Evolutionary conservation across 1,140 invertebrate genomes (phyloP).

Genomic region (Lucilia sericata): DNA sequence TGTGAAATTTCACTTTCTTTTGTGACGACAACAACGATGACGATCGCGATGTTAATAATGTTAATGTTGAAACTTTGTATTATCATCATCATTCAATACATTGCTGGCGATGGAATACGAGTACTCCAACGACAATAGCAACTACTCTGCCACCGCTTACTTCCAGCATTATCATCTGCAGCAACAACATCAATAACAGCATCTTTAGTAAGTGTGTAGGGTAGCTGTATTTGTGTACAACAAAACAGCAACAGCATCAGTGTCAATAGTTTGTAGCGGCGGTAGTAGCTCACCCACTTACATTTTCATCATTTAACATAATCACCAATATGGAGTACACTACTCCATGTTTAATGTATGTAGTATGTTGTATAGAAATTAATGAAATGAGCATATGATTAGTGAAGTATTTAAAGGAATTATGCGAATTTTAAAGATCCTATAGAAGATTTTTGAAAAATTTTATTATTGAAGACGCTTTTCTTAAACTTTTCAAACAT

Average conservation of each 20-base stretch:
- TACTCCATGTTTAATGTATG: not conserved
- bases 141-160: not conserved
- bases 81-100: slow-evolving; percentile 21
- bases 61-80: slow-evolving; percentile 31
- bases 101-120: not conserved
- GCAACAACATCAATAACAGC: not conserved
- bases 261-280: slow-evolving; percentile 16
- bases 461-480: too few species aligned
- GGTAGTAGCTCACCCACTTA: slow-evolving; percentile 40
- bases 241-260: slow-evolving; percentile 15
- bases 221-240: not conserved
- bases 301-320: slow-evolving; percentile 33
- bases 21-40: not conserved
- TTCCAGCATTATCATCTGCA: not conserved
- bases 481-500: too few species aligned
- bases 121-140: slow-evolving; percentile 8
- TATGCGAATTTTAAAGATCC: too few species aligned
- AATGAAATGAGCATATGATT: too few species aligned
- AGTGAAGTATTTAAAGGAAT: too few species aligned
- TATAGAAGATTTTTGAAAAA: too few species aligned
- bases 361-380: not conserved
- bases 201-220: not conserved
- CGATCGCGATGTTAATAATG: slow-evolving; percentile 32
- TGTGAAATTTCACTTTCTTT: slow-evolving; percentile 44
- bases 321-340: not conserved